Evolutionary conservation across 1,140 invertebrate species (phyloP), one percentile per base, ranked within the genome.

Genomic region (Cyphomyrmex costatus): DNA sequence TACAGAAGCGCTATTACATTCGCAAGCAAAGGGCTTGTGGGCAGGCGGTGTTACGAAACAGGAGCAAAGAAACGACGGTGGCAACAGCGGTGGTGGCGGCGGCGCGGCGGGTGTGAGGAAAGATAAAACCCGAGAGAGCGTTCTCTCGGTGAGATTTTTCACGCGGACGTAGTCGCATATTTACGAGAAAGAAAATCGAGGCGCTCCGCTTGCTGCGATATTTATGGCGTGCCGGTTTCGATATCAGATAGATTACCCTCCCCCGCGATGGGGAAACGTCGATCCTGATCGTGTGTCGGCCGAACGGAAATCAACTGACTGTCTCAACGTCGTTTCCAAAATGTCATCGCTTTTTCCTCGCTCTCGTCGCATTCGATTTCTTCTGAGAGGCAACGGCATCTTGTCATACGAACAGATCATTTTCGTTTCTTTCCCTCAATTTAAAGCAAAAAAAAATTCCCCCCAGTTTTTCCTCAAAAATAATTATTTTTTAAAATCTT

Each of bases 171-270:
- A 80, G 78, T 70, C 51, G 79, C 79, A 83, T 83, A 83, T 83
- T 83, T 83, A 74, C 79, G 79, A 73, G 79, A 83, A 83, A 42
- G 79, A 83, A 83, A 74, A 74, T 83, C 79, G 79, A 83, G 36
- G 53, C 53, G 51, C 36, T 73, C 33, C 70, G 53, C 42, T 82
- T 46, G 53, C 68, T 70, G 68, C 27, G 79, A 83, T 83, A 83
- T 83, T 83, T 83, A 83, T 83, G 27, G 79, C 68, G 36, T 14
- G 56, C 36, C 21, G 46, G 68, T 27, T 83, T 61, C 53, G 79
- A 36, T 60, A 60, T 83, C 68, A 83, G 79, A 73, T 83, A 74
- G 79, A 83, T 74, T 60, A 74, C 53, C n/a, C 70, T 60, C 56
- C 12, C 36, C 36, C 36, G 19, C 68, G 53, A 74, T 33, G n/a